A percentile compares a stretch with the other conserved stretches of the same genome.
phyloP scores from a whole-genome alignment of 2,797 vertebrate genomes.

The Hyperoplus immaculatus region DNA sequence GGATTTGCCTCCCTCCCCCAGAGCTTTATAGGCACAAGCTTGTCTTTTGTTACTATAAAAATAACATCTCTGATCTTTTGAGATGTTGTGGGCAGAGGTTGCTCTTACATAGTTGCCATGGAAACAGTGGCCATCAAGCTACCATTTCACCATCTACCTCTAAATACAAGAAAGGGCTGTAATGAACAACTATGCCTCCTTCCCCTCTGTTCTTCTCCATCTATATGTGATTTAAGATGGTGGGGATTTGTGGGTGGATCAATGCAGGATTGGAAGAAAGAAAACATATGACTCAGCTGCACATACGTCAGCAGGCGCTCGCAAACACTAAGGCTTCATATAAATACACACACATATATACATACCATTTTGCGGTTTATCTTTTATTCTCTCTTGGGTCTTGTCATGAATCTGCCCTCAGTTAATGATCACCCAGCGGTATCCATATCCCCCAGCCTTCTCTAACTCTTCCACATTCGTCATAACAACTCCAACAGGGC shows the following conservation, averaged over 20 bases:
- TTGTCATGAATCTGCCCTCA: conserved; percentile 35
- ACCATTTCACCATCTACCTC: conserved; percentile 70
- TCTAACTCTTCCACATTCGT: conserved; percentile 49
- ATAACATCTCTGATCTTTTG: conserved; percentile 75
- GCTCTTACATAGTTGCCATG: conserved; percentile 81
- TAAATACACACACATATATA: conserved; percentile 4
- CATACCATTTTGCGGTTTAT: not conserved
- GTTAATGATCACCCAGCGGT: conserved; percentile 51
- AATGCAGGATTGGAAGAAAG: conserved; percentile 31
- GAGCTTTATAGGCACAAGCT: conserved; percentile 38
- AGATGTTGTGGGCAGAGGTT: conserved; percentile 79
- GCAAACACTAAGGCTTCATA: conserved; percentile 18
- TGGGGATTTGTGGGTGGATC: conserved; percentile 58
- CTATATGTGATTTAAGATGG: conserved; percentile 55
- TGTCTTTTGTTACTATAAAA: conserved; percentile 67
- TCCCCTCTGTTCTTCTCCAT: conserved; percentile 18
- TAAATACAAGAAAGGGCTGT: conserved; percentile 73
- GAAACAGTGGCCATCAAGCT: conserved; percentile 85
- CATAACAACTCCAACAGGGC: conserved; percentile 22
- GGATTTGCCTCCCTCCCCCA: not conserved
- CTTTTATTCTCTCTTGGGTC: conserved; percentile 15
- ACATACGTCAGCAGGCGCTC: conserved; percentile 6
- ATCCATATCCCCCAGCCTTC: conserved; percentile 38
- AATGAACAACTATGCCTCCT: conserved; percentile 67
- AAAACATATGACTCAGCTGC: conserved; percentile 33